Evolutionary conservation across 2,888 invertebrate species (phyloP).

Genomic region (Pyrrhia umbra): DNA sequence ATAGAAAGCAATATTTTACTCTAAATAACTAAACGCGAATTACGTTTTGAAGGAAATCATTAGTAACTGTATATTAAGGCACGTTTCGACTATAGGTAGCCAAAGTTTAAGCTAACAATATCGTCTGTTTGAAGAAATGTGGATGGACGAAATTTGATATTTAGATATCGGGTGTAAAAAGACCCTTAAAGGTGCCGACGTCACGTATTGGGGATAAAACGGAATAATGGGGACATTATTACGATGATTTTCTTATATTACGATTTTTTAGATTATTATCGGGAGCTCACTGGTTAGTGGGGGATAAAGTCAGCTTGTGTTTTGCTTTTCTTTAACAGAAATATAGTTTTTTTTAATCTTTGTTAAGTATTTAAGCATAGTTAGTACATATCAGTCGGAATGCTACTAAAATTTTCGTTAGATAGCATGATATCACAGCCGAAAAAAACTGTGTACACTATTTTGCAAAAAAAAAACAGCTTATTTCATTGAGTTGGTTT

Average conservation of each 20-base stretch:
- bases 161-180: not conserved
- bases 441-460: too few species aligned
- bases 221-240: not conserved
- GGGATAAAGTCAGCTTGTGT: too few species aligned
- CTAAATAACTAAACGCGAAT: constrained; percentile 25
- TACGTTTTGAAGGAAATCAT: constrained; percentile 31
- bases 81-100: not conserved
- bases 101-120: not conserved
- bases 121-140: not conserved
- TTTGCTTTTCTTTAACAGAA: too few species aligned
- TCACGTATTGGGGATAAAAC: not conserved
- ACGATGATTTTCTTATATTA: not conserved
- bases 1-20: constrained; percentile 34
- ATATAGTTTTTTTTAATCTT: too few species aligned
- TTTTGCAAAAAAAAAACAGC: too few species aligned
- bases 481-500: too few species aligned
- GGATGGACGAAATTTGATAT: not conserved
- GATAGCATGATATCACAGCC: too few species aligned
- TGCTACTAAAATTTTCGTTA: too few species aligned
- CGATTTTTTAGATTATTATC: not conserved
- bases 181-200: not conserved
- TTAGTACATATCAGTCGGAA: too few species aligned
- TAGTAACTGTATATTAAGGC: constrained; percentile 16
- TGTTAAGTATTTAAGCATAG: too few species aligned
- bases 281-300: too few species aligned